Conservation (phyloP, 1,140 invertebrate species). For the Lepidurus couesii region DNA sequence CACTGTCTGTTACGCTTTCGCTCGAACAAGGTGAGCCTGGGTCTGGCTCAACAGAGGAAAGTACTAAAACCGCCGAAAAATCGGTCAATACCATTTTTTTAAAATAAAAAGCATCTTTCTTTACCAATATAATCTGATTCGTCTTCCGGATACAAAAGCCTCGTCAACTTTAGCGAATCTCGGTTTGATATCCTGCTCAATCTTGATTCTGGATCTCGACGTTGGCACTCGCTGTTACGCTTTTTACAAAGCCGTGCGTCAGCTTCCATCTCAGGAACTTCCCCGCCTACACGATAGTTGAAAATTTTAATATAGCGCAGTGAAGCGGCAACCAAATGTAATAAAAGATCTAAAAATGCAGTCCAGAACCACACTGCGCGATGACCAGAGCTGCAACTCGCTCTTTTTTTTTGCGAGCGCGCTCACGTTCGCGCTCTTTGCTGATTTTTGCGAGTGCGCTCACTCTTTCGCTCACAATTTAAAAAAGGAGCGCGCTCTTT, state of each 20-base stretch:
- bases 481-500: too few species aligned
- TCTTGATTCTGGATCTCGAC: background rate
- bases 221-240: background rate
- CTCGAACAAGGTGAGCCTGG: background rate
- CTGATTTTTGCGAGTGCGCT: too few species aligned
- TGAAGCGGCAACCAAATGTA: background rate
- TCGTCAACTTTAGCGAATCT: background rate
- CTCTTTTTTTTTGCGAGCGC: too few species aligned
- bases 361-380: too few species aligned
- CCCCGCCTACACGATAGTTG: background rate
- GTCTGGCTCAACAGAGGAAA: background rate
- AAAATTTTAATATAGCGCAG: background rate
- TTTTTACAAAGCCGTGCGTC: background rate
- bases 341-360: too few species aligned
- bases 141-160: conserved; percentile 6
- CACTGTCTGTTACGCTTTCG: conserved; percentile 27
- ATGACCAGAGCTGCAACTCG: too few species aligned
- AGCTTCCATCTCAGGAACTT: background rate
- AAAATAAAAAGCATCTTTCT: background rate
- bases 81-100: background rate
- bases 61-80: background rate
- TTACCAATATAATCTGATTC: conserved; percentile 1
- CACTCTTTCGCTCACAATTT: too few species aligned
- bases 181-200: background rate
- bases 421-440: too few species aligned